These are phyloP conservation scores for Nothocercus nigrocapillus DNA, from an alignment of 2,113 vertebrate species.

Conservation along the genomic window DNA sequence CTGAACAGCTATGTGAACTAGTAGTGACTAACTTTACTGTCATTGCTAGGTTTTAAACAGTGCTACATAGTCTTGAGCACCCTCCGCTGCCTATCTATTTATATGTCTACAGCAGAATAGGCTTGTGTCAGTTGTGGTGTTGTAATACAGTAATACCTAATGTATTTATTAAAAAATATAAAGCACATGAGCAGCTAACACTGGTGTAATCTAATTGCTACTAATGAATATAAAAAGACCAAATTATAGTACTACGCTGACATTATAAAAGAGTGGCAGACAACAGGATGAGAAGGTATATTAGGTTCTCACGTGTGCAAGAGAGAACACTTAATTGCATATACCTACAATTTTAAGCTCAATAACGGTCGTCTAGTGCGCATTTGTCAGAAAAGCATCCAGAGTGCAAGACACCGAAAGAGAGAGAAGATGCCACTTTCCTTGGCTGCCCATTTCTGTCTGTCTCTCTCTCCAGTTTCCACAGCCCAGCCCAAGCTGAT, in stretches of 20 bases:
- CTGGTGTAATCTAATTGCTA: not conserved
- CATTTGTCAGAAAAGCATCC: not conserved
- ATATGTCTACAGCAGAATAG: not conserved
- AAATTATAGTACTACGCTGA: not conserved
- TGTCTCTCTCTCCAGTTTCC: too few species aligned
- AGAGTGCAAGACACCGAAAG: not conserved
- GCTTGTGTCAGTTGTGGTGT: not conserved
- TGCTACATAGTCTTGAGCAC: not conserved
- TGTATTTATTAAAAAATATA: not conserved
- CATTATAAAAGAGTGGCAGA: not conserved
- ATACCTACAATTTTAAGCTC: not conserved
- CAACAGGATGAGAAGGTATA: not conserved
- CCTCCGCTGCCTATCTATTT: not conserved
- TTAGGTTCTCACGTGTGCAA: not conserved
- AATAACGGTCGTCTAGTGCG: not conserved
- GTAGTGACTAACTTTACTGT: not conserved
- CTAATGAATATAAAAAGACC: not conserved
- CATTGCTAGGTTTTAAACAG: not conserved
- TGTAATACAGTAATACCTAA: not conserved
- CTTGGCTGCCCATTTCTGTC: too few species aligned
- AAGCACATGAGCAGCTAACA: not conserved
- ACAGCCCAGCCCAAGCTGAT: too few species aligned
- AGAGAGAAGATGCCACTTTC: not conserved
- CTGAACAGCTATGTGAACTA: not conserved
- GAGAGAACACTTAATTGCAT: not conserved